phyloP scores from a whole-genome alignment of 1,140 invertebrate species.

The Stratiolaelaps scimitus region DNA sequence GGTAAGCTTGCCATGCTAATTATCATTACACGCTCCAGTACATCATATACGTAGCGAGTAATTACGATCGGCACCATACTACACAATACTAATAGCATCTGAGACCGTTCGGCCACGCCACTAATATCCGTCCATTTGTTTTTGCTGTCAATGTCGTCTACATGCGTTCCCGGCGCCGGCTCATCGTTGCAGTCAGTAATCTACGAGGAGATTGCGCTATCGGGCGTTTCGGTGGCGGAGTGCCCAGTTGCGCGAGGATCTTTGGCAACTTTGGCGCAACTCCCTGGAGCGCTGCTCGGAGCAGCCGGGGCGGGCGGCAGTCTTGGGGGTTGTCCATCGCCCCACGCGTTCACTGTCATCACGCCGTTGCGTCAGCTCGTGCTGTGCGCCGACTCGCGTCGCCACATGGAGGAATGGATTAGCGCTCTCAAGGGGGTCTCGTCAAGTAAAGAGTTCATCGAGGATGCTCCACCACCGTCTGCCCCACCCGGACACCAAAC shows the following conservation, averaged over 20 bases:
- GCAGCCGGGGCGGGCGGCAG: neutral
- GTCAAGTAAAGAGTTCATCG: slow-evolving; percentile 51
- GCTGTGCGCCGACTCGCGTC: slow-evolving; percentile 61
- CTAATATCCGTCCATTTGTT: slow-evolving; percentile 23
- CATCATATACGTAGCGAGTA: neutral
- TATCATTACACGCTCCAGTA: no score
- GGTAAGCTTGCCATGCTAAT: no score
- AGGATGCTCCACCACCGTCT: slow-evolving; percentile 37
- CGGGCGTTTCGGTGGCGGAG: slow-evolving; percentile 43
- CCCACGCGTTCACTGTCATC: slow-evolving; percentile 54
- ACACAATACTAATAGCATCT: neutral
- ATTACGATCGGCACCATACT: neutral
- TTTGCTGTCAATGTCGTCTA: neutral
- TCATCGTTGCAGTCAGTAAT: slow-evolving; percentile 58
- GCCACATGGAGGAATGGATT: slow-evolving; percentile 83
- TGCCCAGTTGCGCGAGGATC: slow-evolving; percentile 34
- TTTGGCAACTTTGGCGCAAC: slow-evolving; percentile 33
- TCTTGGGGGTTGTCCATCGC: slow-evolving; percentile 2
- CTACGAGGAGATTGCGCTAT: slow-evolving; percentile 71
- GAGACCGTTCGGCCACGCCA: no score
- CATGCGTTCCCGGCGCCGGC: no score
- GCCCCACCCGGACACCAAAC: neutral
- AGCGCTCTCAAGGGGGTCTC: slow-evolving; percentile 57
- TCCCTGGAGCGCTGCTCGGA: slow-evolving; percentile 29
- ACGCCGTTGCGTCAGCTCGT: slow-evolving; percentile 68